Evolutionary conservation across 2,113 vertebrate genomes (phyloP).

Genomic region (Gymnocephalus cernua): DNA sequence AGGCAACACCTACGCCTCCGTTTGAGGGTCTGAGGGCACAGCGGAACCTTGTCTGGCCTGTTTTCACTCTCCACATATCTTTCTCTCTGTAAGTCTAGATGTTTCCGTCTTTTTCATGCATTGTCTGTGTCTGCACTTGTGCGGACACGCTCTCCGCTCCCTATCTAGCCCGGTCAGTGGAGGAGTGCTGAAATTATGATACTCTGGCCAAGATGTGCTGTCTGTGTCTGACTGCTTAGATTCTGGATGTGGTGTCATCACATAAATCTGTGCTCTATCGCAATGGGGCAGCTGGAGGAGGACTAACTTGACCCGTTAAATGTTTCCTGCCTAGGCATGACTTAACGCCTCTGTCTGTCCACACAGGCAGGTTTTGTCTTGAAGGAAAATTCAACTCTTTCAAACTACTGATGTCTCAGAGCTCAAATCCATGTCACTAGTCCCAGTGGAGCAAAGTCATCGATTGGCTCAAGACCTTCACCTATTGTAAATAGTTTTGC

Average conservation of each 20-base stretch:
- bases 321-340: conserved; percentile 41
- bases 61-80: conserved; percentile 61
- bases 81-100: conserved; percentile 59
- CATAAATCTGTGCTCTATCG: conserved; percentile 53
- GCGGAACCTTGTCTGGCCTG: conserved; percentile 24
- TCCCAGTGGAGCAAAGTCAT: conserved; percentile 72
- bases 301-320: conserved; percentile 55
- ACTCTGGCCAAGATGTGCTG: conserved; percentile 59
- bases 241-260: conserved; percentile 67
- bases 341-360: conserved; percentile 43
- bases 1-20: conserved; percentile 86
- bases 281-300: conserved; percentile 55
- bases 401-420: conserved; percentile 75
- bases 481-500: conserved; percentile 70
- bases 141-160: conserved; percentile 55
- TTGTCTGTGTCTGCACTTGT: conserved; percentile 68
- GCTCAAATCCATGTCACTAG: conserved; percentile 82
- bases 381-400: conserved; percentile 39
- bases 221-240: conserved; percentile 65
- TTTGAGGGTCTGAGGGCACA: conserved; percentile 72
- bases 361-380: conserved; percentile 32
- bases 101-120: conserved; percentile 57
- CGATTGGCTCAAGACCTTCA: conserved; percentile 49
- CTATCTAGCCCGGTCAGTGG: conserved; percentile 22
- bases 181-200: conserved; percentile 40